Evolutionary conservation across 92 coral and sea anemone species (phyloP), one percentile per base, ranked within the genome.

Genomic region (Epizoanthus scotinus): DNA sequence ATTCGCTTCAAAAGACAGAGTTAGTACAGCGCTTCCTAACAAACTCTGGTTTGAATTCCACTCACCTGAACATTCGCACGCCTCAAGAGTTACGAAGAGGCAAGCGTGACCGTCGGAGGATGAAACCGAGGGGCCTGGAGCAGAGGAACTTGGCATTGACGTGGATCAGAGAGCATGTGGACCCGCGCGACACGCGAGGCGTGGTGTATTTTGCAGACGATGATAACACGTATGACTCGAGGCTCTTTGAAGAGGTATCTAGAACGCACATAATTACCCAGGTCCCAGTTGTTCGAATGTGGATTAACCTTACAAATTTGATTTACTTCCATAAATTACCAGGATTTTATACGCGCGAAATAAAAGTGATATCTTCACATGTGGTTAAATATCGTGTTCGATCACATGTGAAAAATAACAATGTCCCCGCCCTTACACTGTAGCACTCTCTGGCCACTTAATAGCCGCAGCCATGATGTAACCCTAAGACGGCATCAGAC

Each of bases 121-220:
- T 83, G 62, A 92, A 92, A 60, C 98, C 98, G 17, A 83, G 98
- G 53, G 98, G 98, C 28, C 90, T 94, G 40, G 96, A 15, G 57
- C 98, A 94, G 79, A 91, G 98, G 53, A 94, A 94, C 73, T 47
- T 84, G 34, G 98, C 86, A 5, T 71, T 94, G 44, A 65, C 74
- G 64, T 94, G 98, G 98, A 29, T 94, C 22, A 59, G 97, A 18
- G 70, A 89, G 8, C 77, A 87, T 65, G 63, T 94, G 31, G 66
- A 89, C 67, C 92, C 94, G 54, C 82, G 70, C 59, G 75, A 85
- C 44, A 87, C 85, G 2, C 84, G 84, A 3, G 98, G 98, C 27
- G 98, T 94, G 68, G 92, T 94, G 27, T 94, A 94, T 31, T 94
- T 94, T 86, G 98, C 97, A 26, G 98, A 94, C 62, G 98, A 94